phyloP scores from a whole-genome alignment of 2,797 vertebrate genomes.

The Karalla daura region DNA sequence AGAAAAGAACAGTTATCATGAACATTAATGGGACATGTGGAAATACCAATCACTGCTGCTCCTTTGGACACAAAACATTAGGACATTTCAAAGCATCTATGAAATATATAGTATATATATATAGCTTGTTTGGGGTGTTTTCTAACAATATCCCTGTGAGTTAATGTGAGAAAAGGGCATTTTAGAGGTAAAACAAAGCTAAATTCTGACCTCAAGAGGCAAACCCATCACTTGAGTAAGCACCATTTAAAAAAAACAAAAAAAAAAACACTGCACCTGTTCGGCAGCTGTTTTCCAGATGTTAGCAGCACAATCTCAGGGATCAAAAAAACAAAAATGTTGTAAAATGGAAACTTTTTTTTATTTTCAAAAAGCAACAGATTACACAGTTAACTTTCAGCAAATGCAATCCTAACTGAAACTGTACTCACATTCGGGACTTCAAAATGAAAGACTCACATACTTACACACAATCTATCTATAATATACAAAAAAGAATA shows the following conservation, averaged over 20 bases:
- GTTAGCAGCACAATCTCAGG: slow-evolving; percentile 25
- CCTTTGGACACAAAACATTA: slow-evolving; percentile 14
- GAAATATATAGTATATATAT: slow-evolving; percentile 7
- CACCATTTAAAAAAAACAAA: slow-evolving; percentile 14
- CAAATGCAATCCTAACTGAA: slow-evolving; percentile 99
- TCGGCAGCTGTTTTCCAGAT: slow-evolving; percentile 6
- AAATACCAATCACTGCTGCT: slow-evolving; percentile 17
- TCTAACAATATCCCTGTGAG: background rate
- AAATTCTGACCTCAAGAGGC: slow-evolving; percentile 1
- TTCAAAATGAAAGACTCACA: slow-evolving; percentile 99
- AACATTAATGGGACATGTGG: slow-evolving; percentile 27
- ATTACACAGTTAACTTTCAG: slow-evolving; percentile 99
- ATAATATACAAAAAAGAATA: slow-evolving; percentile 99
- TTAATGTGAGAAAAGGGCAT: background rate
- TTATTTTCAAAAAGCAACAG: slow-evolving; percentile 99
- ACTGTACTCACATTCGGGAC: slow-evolving; percentile 98
- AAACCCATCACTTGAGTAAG: background rate
- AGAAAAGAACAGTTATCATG: slow-evolving; percentile 11
- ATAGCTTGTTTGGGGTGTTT: slow-evolving; percentile 3
- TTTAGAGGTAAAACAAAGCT: background rate
- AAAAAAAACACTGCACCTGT: slow-evolving; percentile 1
- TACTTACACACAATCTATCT: slow-evolving; percentile 96
- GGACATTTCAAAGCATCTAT: background rate
- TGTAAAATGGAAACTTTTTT: slow-evolving; percentile 98
- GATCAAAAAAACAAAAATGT: slow-evolving; percentile 70